phyloP scores from a whole-genome alignment of 2,113 vertebrate genomes.

The Tachysurus fulvidraco region DNA sequence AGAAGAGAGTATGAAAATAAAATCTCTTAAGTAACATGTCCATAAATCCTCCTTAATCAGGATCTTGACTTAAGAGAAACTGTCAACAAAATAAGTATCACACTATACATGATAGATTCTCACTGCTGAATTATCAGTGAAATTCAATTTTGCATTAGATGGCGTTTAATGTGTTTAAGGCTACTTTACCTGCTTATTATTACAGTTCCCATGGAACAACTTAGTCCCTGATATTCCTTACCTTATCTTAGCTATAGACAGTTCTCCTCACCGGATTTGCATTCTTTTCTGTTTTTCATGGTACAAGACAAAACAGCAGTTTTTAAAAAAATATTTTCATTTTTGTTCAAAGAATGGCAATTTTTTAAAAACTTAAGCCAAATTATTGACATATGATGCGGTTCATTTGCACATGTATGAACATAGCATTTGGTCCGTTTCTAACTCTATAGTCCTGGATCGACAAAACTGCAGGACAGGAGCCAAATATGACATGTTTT shows the following conservation, averaged over 20 bases:
- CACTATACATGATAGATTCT: background rate
- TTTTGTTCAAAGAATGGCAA: background rate
- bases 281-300: background rate
- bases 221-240: background rate
- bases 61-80: background rate
- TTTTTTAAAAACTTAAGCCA: background rate
- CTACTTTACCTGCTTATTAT: background rate
- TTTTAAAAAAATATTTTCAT: background rate
- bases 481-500: background rate
- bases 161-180: background rate
- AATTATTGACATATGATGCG: background rate
- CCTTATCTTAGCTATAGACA: background rate
- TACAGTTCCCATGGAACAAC: background rate
- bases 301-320: background rate
- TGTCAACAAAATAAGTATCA: background rate
- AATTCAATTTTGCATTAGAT: background rate
- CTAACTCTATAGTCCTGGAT: background rate
- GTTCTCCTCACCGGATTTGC: background rate
- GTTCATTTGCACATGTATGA: background rate
- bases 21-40: background rate
- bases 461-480: background rate
- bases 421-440: background rate
- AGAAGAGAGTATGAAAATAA: constrained; percentile 5
- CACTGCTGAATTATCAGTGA: background rate
- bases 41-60: background rate